A percentile compares a stretch with the other conserved stretches of the same genome.
Evolutionary conservation across 2,113 vertebrate species (phyloP).

Genomic region (Misgurnus mizolepis): DNA sequence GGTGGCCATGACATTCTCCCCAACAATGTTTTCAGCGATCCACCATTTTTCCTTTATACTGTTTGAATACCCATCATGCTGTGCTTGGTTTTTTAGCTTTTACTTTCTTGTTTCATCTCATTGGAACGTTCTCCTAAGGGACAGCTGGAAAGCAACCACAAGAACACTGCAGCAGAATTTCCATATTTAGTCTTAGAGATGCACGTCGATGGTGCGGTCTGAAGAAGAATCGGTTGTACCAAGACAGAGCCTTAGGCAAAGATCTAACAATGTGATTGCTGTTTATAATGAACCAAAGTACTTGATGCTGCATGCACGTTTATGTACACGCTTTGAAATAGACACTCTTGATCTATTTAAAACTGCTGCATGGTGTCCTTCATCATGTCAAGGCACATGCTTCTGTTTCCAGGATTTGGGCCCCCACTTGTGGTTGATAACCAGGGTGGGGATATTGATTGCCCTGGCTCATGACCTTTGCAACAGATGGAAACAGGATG

Average conservation of each 20-base stretch:
- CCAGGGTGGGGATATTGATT: background rate
- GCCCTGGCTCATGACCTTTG: constrained; percentile 3
- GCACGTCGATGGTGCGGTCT: background rate
- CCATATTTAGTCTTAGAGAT: constrained; percentile 72
- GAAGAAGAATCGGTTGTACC: background rate
- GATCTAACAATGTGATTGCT: background rate
- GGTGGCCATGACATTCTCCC: constrained; percentile 13
- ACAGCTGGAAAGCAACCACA: constrained; percentile 33
- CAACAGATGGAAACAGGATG: constrained; percentile 38
- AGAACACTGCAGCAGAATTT: constrained; percentile 58
- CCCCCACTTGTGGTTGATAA: constrained; percentile 29
- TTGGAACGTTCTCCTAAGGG: constrained; percentile 47
- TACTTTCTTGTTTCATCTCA: constrained; percentile 37
- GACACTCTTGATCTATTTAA: constrained; percentile 15
- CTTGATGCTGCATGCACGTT: constrained; percentile 30
- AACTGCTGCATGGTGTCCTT: background rate
- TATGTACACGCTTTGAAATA: constrained; percentile 26
- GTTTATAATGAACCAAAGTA: constrained; percentile 17
- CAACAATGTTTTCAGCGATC: constrained; percentile 11
- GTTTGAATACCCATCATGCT: constrained; percentile 27
- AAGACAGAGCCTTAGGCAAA: background rate
- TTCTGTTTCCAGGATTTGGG: background rate
- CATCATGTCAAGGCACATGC: constrained; percentile 32
- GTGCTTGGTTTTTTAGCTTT: background rate
- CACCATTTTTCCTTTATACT: constrained; percentile 15